Base-by-base conservation (phyloP, 2,113 vertebrate species). In the Eptesicus fuscus region DNA sequence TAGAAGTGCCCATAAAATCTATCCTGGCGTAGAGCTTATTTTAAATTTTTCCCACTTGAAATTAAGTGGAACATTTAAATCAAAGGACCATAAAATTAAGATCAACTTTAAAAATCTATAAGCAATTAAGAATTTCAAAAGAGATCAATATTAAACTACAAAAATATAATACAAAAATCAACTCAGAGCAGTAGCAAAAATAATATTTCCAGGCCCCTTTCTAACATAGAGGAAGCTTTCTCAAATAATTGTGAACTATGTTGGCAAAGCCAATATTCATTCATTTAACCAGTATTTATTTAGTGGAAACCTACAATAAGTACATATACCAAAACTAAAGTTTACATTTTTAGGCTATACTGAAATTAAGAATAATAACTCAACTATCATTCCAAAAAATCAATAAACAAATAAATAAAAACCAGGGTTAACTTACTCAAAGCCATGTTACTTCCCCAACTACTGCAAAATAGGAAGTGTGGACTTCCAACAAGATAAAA, bases 101-200 rank as follows among this genome's bases (percentile, higher is more conserved):
- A 94, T 20, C 95, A 95, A 59, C 69, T 93, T 90, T 56, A 82
- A 89, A 95, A 93, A 79, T 83, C 80, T 9, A 96, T 93, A 89
- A 73, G 59, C 85, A 98, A 95, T 97, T 97, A 98, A 92, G 18
- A 95, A 90, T 88, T 96, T 88, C 16, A 89, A 97, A 94, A 78
- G 3, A 94, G 49, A 93, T 97, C 73, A 89, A 96, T 96, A 97
- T 9, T 86, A 93, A 97, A 96, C 94, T 76, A 70, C 22, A 90
- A 83, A 93, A 95, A 93, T 84, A 93, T n/a, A 93, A 76, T 93
- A 92, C 47, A 91, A 96, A 93, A 37, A 59, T 12, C 71, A 89
- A 93, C 51, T 40, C 32, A 92, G 18, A 80, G 2, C 2, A 49
- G 49, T 80, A 22, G 51, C 35, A 92, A 96, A 83, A 89, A 83